Evolutionary conservation across 2,888 invertebrate genomes (phyloP), one percentile per base, ranked within the genome.

Genomic region (Temnothorax rugatulus): DNA sequence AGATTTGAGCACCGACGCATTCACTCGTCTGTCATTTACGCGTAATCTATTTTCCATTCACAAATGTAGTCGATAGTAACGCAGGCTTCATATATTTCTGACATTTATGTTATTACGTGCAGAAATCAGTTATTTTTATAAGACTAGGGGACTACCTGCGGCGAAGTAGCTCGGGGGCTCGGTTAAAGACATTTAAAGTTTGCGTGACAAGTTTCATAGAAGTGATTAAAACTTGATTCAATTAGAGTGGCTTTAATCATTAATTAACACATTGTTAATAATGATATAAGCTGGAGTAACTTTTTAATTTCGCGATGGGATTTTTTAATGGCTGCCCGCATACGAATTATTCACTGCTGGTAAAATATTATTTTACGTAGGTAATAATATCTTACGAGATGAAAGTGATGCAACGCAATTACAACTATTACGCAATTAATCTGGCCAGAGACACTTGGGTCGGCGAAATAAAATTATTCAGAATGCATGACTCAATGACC

Each of bases 211-310:
- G 68, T 75, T 84, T 79, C 71, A 61, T 69, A 68, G 76, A 83
- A 84, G 84, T 82, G 83, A 88, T 88, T 88, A 87, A 88, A 88
- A 86, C 74, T 85, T 85, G 50, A 47, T 54, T 71, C 54, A 73
- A 76, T 74, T 68, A 61, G 54, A 68, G 61, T 63, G 75, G 84
- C 82, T 88, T 88, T 76, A 66, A 59, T 68, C 79, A 63, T 87
- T 86, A 85, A 88, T 88, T 88, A 88, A 85, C 87, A 85, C 75
- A 81, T 83, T 81, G 88, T 87, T 84, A 81, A 76, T 84, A 75
- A 44, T 71, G 59, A 59, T 54, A 44, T 29, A 66, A 68, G 76
- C 11, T n/a, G 57, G 59, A 54, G 59, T 61, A 74, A 87, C 82
- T 88, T 88, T 88, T 84, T 83, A 83, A 88, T 88, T 81, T 47